A percentile compares a stretch with the other conserved stretches of the same genome.
phyloP scores from a whole-genome alignment of 2,888 invertebrate species.

The Biston stratarius region DNA sequence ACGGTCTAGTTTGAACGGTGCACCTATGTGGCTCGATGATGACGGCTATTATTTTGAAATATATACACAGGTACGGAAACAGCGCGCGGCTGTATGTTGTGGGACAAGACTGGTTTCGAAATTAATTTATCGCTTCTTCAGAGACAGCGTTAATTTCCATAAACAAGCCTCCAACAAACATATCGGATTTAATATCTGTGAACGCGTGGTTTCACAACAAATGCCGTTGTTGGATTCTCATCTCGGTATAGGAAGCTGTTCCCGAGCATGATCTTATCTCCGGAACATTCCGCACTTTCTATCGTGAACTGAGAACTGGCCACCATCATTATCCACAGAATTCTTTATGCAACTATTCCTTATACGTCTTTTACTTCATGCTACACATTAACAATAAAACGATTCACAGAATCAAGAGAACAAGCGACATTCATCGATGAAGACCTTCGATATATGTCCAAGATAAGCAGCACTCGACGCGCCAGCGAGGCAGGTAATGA shows the following conservation, averaged over 20 bases:
- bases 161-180: conserved; percentile 20
- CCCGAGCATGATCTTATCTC: neutral
- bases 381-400: no score
- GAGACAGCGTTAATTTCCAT: conserved; percentile 20
- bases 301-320: no score
- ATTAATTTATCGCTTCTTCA: conserved; percentile 18
- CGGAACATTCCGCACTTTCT: neutral
- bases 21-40: neutral
- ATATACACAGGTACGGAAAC: neutral
- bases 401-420: neutral
- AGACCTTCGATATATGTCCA: neutral
- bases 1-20: no score
- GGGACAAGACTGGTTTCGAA: conserved; percentile 3
- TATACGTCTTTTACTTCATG: no score
- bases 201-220: conserved; percentile 20
- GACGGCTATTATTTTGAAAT: conserved; percentile 10
- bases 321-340: no score
- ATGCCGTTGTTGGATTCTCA: conserved; percentile 8
- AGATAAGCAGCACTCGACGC: neutral
- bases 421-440: neutral
- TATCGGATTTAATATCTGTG: conserved; percentile 19
- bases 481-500: neutral
- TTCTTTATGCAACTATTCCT: no score
- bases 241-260: neutral
- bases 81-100: conserved; percentile 1